Evolutionary conservation across 2,797 vertebrate species (phyloP), one percentile per base, ranked within the genome.

Genomic region (Gallinago nigripennis): DNA sequence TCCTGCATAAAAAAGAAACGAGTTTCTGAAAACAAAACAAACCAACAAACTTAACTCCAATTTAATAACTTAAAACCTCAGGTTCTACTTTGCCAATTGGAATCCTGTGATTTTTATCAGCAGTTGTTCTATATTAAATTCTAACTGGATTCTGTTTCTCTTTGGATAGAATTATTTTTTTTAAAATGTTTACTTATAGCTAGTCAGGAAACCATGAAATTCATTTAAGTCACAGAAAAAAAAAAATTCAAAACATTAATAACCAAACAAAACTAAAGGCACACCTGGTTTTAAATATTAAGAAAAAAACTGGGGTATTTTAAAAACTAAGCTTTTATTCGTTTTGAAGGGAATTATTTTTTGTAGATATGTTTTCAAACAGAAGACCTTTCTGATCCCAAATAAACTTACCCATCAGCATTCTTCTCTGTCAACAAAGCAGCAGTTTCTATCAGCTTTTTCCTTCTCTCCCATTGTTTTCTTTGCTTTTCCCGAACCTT

Each of bases 381-480:
- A 76, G 35, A 46, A 43, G 20, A 68, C 6, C 16, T 63, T 70
- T 51, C 53, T 45, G 43, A 54, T 51, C 31, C 56, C 28, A 66
- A 25, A 43, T 19, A 69, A 56, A 98, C 99, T 77, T 56, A 99
- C 99, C 99, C 99, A 85, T 99, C 99, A 12, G 99, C 99, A 20
- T 99, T 98, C 96, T 97, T 99, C 88, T 98, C 98, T 89, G 98
- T 96, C 95, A 99, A 96, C 88, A 99, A 96, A 61, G 98, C 97
- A 35, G 99, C 98, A 33, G 99, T 95, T 53, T 98, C 98, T 10
- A 98, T 94, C 37, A 99, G 97, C 95, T 98, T 99, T 98, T 97
- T 99, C 82, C 97, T 98, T 96, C 98, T 99, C 95, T 99, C 99
- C 95, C 99, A 99, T 87, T 98, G 98, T 96, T 98, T 99, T 61